Percentiles rank a stretch among this genome's conserved stretches.
Conservation (phyloP, 2,888 invertebrate genomes). For the Cerastoderma edule region DNA sequence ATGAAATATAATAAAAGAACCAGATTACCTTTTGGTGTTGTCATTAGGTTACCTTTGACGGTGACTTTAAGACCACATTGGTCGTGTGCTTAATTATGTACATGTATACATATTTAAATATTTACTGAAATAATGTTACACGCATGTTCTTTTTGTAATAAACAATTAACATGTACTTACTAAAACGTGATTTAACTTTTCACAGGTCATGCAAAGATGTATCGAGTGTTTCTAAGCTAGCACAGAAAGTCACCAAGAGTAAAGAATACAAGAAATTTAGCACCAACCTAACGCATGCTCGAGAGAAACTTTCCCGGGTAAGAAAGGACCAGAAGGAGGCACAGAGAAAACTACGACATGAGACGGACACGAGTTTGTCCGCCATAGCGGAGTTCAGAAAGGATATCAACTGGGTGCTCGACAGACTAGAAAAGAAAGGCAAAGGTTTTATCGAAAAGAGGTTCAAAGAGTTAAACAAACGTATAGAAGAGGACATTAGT, state of each 20-base stretch:
- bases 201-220: slow-evolving; percentile 26
- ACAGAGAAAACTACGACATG: slow-evolving; percentile 35
- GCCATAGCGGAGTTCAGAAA: slow-evolving; percentile 42
- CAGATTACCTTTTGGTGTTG: no score
- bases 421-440: slow-evolving; percentile 47
- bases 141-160: no score
- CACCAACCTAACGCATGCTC: slow-evolving; percentile 24
- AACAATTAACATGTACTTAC: no score
- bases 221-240: slow-evolving; percentile 13
- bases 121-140: no score
- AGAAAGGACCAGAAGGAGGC: slow-evolving; percentile 32
- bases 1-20: no score
- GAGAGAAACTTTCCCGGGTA: slow-evolving; percentile 24
- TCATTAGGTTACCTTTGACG: no score
- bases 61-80: no score
- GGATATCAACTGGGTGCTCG: slow-evolving; percentile 46
- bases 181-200: no score
- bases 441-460: slow-evolving; percentile 39
- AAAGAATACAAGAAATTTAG: slow-evolving; percentile 37
- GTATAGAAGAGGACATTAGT: slow-evolving; percentile 32
- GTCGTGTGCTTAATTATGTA: no score
- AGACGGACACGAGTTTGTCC: slow-evolving; percentile 37
- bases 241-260: slow-evolving; percentile 19
- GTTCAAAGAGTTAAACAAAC: slow-evolving; percentile 34
- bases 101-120: no score